Evolutionary conservation across 2,113 vertebrate genomes (phyloP).

Genomic region (Rallus limicola): DNA sequence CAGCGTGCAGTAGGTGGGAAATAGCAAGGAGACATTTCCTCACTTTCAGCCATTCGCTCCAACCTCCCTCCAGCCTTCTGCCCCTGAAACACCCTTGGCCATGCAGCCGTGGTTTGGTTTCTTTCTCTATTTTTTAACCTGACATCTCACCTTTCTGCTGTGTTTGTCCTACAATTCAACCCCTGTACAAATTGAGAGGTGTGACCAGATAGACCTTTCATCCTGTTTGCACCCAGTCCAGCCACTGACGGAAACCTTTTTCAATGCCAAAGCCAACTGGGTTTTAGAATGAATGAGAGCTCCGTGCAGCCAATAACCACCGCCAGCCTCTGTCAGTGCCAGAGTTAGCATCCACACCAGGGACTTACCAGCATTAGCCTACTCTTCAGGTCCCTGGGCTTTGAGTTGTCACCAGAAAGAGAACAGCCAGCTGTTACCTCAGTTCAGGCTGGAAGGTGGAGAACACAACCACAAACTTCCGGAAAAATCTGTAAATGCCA

Average conservation of each 20-base stretch:
- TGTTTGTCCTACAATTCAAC: background rate
- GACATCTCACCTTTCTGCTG: background rate
- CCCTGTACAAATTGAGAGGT: background rate
- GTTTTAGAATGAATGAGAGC: background rate
- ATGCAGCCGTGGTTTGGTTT: background rate
- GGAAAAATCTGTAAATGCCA: background rate
- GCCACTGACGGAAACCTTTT: background rate
- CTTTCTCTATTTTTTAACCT: background rate
- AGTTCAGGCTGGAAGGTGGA: rapidly evolving
- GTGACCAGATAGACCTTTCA: background rate
- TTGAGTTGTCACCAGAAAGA: background rate
- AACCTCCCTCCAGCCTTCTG: background rate
- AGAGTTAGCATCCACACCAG: background rate
- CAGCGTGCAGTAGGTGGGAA: background rate
- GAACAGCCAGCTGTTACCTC: background rate
- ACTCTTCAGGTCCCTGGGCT: background rate
- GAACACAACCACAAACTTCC: background rate
- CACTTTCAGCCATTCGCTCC: background rate
- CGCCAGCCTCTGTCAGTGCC: background rate
- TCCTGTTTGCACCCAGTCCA: background rate
- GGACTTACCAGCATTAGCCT: background rate
- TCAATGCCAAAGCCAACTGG: background rate
- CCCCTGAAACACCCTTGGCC: background rate
- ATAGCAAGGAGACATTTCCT: background rate
- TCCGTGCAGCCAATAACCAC: background rate